These are phyloP conservation scores for Salmo trutta DNA, from an alignment of 2,797 vertebrate species.

Conservation along the genomic window DNA sequence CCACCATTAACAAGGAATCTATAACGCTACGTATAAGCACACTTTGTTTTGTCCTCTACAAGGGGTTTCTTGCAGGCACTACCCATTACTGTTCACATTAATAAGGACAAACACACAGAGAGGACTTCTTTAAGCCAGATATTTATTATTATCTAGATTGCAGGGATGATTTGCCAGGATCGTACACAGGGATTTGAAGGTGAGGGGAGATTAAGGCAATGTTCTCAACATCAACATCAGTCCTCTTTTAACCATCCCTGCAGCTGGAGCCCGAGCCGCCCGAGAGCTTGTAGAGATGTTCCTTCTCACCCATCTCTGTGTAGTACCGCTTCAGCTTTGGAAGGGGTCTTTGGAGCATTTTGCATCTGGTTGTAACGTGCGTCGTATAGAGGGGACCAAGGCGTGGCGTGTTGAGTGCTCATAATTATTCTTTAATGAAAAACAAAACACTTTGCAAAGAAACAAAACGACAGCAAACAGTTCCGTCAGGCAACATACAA, in stretches of 20 bases:
- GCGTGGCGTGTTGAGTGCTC: too few species aligned
- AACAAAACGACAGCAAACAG: too few species aligned
- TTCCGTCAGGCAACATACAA: too few species aligned
- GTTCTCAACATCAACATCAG: not conserved
- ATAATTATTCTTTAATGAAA: too few species aligned
- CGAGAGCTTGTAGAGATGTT: not conserved
- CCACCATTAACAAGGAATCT: not conserved
- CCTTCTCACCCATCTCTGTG: not conserved
- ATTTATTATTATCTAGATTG: not conserved
- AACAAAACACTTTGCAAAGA: too few species aligned
- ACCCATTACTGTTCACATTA: not conserved
- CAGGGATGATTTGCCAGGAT: not conserved
- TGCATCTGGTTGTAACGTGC: not conserved
- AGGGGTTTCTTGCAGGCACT: not conserved
- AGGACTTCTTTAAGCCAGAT: not conserved
- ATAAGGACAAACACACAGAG: constrained; percentile 2
- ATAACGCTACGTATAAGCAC: not conserved
- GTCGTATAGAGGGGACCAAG: too few species aligned
- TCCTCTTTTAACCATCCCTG: not conserved
- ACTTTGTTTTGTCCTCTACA: not conserved
- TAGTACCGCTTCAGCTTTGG: not conserved
- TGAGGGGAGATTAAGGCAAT: not conserved
- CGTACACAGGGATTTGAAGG: not conserved
- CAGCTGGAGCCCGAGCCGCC: not conserved
- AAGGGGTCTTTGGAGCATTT: not conserved